A percentile compares a stretch with the other conserved stretches of the same genome.
These are phyloP conservation scores for Gallinago undulata DNA, from an alignment of 2,113 vertebrate genomes.

Conservation along the genomic window DNA sequence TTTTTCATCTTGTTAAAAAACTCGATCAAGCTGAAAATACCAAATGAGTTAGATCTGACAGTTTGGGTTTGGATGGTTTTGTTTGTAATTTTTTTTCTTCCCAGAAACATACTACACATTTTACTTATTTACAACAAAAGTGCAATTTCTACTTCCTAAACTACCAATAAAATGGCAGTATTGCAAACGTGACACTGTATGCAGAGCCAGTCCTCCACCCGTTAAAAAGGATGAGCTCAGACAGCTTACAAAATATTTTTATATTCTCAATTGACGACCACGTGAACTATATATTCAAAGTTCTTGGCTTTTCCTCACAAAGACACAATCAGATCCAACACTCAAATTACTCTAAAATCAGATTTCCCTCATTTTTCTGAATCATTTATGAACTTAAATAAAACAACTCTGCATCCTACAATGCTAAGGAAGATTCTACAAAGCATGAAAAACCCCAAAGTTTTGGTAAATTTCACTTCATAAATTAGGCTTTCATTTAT, in stretches of 20 bases:
- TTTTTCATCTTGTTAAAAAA: slow-evolving; percentile 98
- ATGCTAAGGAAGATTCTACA: not conserved
- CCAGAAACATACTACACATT: not conserved
- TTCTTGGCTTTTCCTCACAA: not conserved
- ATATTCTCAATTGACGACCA: not conserved
- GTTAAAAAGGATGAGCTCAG: not conserved
- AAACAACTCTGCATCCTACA: not conserved
- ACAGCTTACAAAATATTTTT: not conserved
- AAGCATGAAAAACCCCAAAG: not conserved
- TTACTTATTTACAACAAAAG: not conserved
- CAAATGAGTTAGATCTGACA: not conserved
- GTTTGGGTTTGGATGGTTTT: not conserved
- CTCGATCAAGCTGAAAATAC: slow-evolving; percentile 85
- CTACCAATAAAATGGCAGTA: not conserved
- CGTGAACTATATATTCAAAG: not conserved
- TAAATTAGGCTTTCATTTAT: not conserved
- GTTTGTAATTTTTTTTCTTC: not conserved
- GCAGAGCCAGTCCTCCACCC: not conserved
- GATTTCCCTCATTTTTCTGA: not conserved
- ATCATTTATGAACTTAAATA: not conserved
- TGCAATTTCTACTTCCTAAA: not conserved
- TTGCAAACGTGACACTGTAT: rapidly evolving
- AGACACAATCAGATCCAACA: not conserved
- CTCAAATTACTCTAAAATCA: not conserved
- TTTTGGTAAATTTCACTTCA: not conserved